Evolutionary conservation across 1,140 invertebrate species (phyloP), one percentile per base, ranked within the genome.

Genomic region (Drosophila bocki): DNA sequence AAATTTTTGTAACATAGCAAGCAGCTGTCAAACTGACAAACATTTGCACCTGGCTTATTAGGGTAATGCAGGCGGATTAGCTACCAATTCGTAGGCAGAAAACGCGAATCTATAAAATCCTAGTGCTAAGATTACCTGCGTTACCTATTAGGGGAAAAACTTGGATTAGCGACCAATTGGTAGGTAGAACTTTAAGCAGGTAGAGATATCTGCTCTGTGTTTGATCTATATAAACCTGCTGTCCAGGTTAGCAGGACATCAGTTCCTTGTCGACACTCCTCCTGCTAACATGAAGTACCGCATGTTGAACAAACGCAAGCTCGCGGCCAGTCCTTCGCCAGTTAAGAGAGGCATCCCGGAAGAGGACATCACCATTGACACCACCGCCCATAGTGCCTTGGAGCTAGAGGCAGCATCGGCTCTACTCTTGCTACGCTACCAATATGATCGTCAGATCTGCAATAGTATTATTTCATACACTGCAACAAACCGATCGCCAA

Each of bases 331-430:
- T 29, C 48, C 68, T 4, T 78, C 59, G 39, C 50, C 51, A 15
- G 75, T 50, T 11, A 63, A 58, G 33, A 33, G 11, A 29, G 26
- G 12, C 53, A 35, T 33, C 11, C n/a, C 26, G 37, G 51, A 29
- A 4, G 32, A 50, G 11, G 19, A 57, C 6, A 9, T n/a, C 0
- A 1, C 29, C 41, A 1, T 41, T 4, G 15, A 22, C 19, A 3
- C 63, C 19, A 63, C 41, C 1, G 19, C 35, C 2, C 44, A 88
- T 26, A 67, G 50, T 50, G 45, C 78, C 3, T 15, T 72, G 13
- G 84, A 88, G n/a, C 9, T 91, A n/a, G 90, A 84, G 47, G 88
- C 90, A 0, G 88, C 88, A 3, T 50, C 80, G 0, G 90, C 84
- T 1, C 50, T 91, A 19, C 47, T 91, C 3, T 60, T 90, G 77